phyloP scores from a whole-genome alignment of 2,797 vertebrate species.

The Falco biarmicus region DNA sequence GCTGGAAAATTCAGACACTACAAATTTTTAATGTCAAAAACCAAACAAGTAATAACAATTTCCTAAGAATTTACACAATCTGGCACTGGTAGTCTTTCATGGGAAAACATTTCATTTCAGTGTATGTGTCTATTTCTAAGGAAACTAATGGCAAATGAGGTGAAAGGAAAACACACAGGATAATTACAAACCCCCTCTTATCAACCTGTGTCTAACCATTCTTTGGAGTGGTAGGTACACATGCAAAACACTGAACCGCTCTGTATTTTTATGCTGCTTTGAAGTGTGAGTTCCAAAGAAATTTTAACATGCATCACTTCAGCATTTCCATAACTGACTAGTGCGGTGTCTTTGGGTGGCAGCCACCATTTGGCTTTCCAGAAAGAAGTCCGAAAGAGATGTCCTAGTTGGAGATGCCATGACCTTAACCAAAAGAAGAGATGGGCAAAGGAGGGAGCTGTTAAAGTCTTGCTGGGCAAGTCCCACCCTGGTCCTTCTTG shows the following conservation, averaged over 20 bases:
- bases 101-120: constrained; percentile 30
- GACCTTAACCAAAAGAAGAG: background rate
- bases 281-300: constrained; percentile 36
- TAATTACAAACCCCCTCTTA: constrained; percentile 42
- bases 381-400: background rate
- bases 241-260: constrained; percentile 29
- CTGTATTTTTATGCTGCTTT: constrained; percentile 42
- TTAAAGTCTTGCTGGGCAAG: background rate
- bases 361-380: background rate
- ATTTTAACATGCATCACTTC: background rate
- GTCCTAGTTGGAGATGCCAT: background rate
- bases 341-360: background rate
- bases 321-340: constrained; percentile 16
- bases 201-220: constrained; percentile 23
- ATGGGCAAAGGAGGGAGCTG: background rate
- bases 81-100: background rate
- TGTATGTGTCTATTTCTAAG: constrained; percentile 2
- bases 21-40: constrained; percentile 33
- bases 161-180: constrained; percentile 6
- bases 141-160: constrained; percentile 17
- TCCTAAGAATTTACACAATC: background rate
- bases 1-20: constrained; percentile 49
- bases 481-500: background rate
- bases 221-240: constrained; percentile 50
- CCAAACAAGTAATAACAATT: constrained; percentile 56